Base-by-base conservation (phyloP, 2,113 vertebrate species). In the Chamaea fasciata region DNA sequence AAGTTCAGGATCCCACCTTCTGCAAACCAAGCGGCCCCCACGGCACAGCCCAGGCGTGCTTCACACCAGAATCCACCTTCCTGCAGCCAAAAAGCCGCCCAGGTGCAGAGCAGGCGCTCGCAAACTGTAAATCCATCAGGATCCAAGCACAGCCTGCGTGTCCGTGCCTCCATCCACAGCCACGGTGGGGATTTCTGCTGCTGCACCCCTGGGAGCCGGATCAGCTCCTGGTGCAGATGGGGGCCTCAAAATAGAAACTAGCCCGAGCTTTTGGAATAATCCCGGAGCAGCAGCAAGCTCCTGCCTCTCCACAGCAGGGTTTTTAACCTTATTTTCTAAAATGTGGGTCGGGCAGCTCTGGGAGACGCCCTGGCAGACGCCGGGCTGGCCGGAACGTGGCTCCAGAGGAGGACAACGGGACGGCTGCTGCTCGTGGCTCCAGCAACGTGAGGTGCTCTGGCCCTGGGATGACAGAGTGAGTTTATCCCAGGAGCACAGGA, bases 1-100 rank as follows among this genome's bases (percentile, higher is more conserved):
- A 71, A 71, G 41, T 11, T 24, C 55, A 21, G 28, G 33, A 46
- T 55, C 23, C 19, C 19, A 17, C 44, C 35, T 12, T 1, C n/a
- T 9, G 27, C 49, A 50, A 31, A 35, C 22, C 31, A 21, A 26
- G 47, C 35, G 31, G 39, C 28, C 47, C 37, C 13, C 35, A 16
- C 0, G 0, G 30, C 2, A 1, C 33, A 39, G n/a, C 27, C 31
- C 56, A 3, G 52, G 10, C 0, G 2, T 1, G 6, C 8, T 39
- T 26, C 67, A 23, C 35, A 35, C 7, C 49, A 30, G 60, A 57
- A 60, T 7, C 63, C 46, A 21, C 18, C 63, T 5, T 27, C 4
- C 68, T 39, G 41, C 16, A 6, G 27, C 7, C 31, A 24, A 11
- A 74, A 49, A 31, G 9, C 65, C 0, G 0, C 50, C 22, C n/a